Evolutionary conservation across 2,113 vertebrate genomes (phyloP), one percentile per base, ranked within the genome.

Genomic region (Pseudorasbora parva): DNA sequence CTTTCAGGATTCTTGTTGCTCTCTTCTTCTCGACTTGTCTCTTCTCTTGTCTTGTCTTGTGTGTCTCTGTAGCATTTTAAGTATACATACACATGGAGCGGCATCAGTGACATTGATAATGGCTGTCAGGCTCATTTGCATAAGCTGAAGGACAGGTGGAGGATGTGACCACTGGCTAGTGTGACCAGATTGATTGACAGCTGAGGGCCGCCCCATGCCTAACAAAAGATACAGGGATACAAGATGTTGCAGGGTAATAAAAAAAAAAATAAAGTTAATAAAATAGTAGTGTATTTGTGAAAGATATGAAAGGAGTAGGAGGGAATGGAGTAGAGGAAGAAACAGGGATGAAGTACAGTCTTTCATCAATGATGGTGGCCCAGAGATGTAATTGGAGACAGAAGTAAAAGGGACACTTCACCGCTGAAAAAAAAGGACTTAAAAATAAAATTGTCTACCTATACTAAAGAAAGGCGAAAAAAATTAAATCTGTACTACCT

Each of bases 121-220:
- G 78, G 45, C 45, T 62, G 49, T 73, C 68, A 80, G 43, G 6
- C 59, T 75, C 5, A 74, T 81, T 85, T 85, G 78, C 71, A 85
- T 85, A 51, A 85, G 60, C 59, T 75, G 78, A 86, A 86, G 81
- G 85, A 83, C 81, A 57, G 75, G 85, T 86, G 37, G 66, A 86
- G 81, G 81, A 78, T 56, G 45, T 79, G 85, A 86, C 73, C 85
- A 4, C 43, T 62, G 66, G 21, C 74, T 33, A 74, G 45, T 79
- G 75, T 83, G 60, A 66, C 45, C 64, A 57, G 69, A 51, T 4
- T 87, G 81, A 83, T 60, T 83, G 81, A 76, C 75, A 69, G 59
- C 43, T 15, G 59, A 73, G 33, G 41, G 41, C 56, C 62, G 37
- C 23, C 81, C 57, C 69, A 54, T 75, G 43, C 76, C 25, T 60